Base-by-base conservation (phyloP, 1,140 invertebrate genomes). In the Ceratoteleas bidentatus region DNA sequence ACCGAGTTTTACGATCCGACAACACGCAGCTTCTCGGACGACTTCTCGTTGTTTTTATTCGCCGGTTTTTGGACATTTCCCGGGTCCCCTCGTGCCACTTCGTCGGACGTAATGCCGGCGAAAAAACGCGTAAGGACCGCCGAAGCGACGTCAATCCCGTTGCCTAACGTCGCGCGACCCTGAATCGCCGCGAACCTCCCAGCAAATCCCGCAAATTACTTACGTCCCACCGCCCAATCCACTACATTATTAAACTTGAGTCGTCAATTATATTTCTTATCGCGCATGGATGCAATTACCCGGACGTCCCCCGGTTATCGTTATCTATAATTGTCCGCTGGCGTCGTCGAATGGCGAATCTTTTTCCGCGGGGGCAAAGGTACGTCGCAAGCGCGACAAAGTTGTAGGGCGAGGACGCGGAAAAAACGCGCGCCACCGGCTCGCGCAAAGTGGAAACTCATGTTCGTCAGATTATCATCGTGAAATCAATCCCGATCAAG, bases 1-100 rank as follows among this genome's bases (percentile, higher is more conserved):
- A 87, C 85, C 87, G 83, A 88, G 86, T 92, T 92, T 92, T 92
- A 92, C 89, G 91, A 91, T 88, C 88, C 81, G 80, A 77, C 84
- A 88, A 90, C 90, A 91, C 84, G 88, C 88, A 81, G 83, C 85
- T 85, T 75, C 56, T 83, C 77, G 77, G 83, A 83, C 65, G 33
- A 73, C 66, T 53, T 53, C 66, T 61, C 64, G 56, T 40, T 65
- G 40, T 68, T 60, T 77, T 75, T 58, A 11, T 76, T 68, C 62
- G 32, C 6, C 43, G 53, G 60, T 33, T 69, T 74, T 73, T 62
- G 15, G 50, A 70, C 61, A 57, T 75, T 81, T 75, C 10, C 50
- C 38, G 36, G 66, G 16, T 36, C 24, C 57, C 50, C 14, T 10
- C n/a, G 7, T 45, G 7, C n/a, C 43, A 3, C 43, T n/a, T n/a